These are phyloP conservation scores for Gymnogyps californianus DNA, from an alignment of 2,113 vertebrate genomes.

Conservation along the genomic window DNA sequence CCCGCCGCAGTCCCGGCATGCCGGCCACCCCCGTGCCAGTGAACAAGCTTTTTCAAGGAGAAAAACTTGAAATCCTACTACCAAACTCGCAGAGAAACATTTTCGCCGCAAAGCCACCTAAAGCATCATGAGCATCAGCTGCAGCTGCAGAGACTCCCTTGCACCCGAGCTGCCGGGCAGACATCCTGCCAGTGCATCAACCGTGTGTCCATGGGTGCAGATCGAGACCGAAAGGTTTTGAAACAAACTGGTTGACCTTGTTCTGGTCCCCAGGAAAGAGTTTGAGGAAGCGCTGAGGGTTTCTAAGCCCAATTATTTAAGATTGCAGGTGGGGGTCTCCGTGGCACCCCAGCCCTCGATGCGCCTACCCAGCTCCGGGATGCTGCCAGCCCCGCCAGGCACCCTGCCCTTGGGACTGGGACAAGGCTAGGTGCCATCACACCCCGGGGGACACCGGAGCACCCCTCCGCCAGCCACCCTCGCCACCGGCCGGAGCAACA, in stretches of 20 bases:
- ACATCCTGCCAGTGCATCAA: accelerated
- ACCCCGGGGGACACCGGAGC: background rate
- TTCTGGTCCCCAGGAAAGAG: background rate
- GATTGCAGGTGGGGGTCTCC: background rate
- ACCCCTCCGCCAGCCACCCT: background rate
- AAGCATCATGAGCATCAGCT: background rate
- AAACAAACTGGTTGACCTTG: background rate
- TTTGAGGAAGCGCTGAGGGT: background rate
- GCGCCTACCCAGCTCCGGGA: accelerated
- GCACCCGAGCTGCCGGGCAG: background rate
- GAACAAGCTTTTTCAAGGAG: too few relatives aligned
- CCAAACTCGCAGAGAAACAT: background rate
- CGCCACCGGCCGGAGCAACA: accelerated
- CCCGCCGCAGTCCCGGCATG: accelerated
- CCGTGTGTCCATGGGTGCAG: accelerated
- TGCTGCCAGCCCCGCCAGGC: accelerated
- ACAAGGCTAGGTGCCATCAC: background rate
- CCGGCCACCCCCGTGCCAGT: too few relatives aligned
- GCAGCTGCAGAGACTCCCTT: accelerated
- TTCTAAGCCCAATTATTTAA: background rate
- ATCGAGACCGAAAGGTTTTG: background rate
- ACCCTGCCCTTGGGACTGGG: background rate
- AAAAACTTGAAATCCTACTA: background rate
- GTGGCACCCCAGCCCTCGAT: background rate
- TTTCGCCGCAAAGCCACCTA: background rate